These are phyloP conservation scores for Lycia hirtaria DNA, from an alignment of 2,888 invertebrate genomes.

Conservation along the genomic window DNA sequence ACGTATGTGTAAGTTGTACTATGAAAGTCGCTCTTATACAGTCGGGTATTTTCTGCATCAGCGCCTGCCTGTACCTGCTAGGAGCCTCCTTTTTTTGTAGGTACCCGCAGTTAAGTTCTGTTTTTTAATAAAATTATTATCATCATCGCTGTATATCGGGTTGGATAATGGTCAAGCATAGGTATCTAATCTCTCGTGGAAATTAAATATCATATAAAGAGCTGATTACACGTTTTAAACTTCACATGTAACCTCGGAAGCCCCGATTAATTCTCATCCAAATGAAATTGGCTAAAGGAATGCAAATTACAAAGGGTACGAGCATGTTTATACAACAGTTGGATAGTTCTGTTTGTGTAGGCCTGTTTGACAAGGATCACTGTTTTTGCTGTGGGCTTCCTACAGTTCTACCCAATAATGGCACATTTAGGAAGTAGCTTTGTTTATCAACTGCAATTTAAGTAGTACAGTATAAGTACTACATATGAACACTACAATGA, in stretches of 20 bases:
- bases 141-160: too few relatives aligned
- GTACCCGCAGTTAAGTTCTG: too few relatives aligned
- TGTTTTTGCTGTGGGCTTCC: conserved; percentile 15
- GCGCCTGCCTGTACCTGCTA: too few relatives aligned
- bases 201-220: background rate
- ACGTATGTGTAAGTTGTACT: too few relatives aligned
- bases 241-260: conserved; percentile 3
- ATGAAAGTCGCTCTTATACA: too few relatives aligned
- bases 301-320: conserved; percentile 23
- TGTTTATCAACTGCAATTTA: background rate
- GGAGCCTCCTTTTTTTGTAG: too few relatives aligned
- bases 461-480: background rate
- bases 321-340: conserved; percentile 16
- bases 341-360: conserved; percentile 19
- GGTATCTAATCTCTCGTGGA: too few relatives aligned
- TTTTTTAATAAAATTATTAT: too few relatives aligned
- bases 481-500: too few relatives aligned
- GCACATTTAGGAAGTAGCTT: background rate
- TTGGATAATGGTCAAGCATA: too few relatives aligned
- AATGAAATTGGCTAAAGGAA: conserved; percentile 19
- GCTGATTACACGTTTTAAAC: conserved; percentile 2
- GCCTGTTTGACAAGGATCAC: conserved; percentile 19
- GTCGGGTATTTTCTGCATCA: too few relatives aligned
- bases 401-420: conserved; percentile 2
- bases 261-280: conserved; percentile 9